Conservation (phyloP, 2,888 invertebrate species). For the Lottia gigantea region DNA sequence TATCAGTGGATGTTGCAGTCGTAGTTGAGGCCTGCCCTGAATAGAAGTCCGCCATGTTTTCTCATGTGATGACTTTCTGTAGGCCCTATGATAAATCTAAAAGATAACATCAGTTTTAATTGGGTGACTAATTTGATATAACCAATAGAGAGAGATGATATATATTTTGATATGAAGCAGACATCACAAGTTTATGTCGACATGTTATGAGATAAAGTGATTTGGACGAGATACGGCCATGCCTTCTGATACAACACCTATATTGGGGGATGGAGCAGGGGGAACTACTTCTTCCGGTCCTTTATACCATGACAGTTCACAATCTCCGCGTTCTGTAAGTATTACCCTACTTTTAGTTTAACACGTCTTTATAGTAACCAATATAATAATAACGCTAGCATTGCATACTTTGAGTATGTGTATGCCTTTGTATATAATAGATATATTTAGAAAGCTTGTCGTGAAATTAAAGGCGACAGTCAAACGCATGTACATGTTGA, state of each 20-base stretch:
- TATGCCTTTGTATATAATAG: too few species aligned
- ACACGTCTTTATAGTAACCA: too few species aligned
- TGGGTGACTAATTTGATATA: not conserved
- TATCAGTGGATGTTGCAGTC: conserved; percentile 36
- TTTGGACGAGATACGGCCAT: conserved; percentile 10
- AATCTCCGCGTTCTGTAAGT: conserved; percentile 51
- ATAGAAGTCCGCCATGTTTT: conserved; percentile 25
- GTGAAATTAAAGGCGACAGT: too few species aligned
- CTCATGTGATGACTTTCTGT: conserved; percentile 12
- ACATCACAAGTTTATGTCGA: conserved; percentile 14
- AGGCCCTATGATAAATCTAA: not conserved
- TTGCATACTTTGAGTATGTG: too few species aligned
- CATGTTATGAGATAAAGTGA: too few species aligned
- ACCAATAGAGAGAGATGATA: conserved; percentile 11
- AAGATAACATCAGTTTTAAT: conserved; percentile 8
- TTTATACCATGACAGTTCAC: conserved; percentile 54
- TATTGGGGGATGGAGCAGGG: conserved; percentile 16
- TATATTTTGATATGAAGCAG: conserved; percentile 12
- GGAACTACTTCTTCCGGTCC: conserved; percentile 27
- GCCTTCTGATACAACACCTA: conserved; percentile 25
- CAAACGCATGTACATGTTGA: too few species aligned
- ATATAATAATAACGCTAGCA: too few species aligned
- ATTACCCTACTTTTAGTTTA: too few species aligned
- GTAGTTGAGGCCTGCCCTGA: conserved; percentile 28
- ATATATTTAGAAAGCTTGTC: too few species aligned